Percentiles rank a stretch among this genome's conserved stretches.
Evolutionary conservation across 2,113 vertebrate genomes (phyloP).

Genomic region (Ancistrus triradiatus): DNA sequence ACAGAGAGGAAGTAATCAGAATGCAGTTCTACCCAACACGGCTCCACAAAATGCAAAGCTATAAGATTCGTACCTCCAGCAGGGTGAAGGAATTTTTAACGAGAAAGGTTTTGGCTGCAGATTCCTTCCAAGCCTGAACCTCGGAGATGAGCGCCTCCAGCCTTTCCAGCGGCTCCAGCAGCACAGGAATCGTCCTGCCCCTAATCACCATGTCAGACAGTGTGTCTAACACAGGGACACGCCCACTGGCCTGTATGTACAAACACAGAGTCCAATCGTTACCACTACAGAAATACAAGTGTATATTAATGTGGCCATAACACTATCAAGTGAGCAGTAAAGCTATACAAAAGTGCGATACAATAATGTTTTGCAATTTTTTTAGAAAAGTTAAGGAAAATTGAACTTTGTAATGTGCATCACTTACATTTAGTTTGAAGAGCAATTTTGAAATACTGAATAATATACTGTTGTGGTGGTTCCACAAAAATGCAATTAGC

Average conservation of each 20-base stretch:
- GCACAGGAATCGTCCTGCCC: constrained; percentile 82
- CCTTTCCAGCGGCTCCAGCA: constrained; percentile 79
- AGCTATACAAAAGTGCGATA: no score
- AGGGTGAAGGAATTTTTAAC: constrained; percentile 74
- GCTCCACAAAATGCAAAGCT: background rate
- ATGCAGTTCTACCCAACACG: background rate
- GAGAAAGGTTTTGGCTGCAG: constrained; percentile 79
- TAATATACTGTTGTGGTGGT: no score
- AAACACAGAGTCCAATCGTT: background rate
- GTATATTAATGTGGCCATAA: no score
- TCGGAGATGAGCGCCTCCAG: constrained; percentile 81
- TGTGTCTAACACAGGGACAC: constrained; percentile 69
- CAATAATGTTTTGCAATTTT: no score
- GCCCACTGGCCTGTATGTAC: constrained; percentile 69
- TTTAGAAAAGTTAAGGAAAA: no score
- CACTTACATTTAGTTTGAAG: no score
- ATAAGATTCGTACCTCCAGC: constrained; percentile 74
- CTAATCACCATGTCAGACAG: constrained; percentile 79
- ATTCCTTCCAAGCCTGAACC: constrained; percentile 86
- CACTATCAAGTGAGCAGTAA: no score
- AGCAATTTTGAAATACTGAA: no score
- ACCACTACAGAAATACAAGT: no score
- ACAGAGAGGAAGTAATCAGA: constrained; percentile 1
- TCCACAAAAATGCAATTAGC: no score
- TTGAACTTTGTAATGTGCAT: no score